Evolutionary conservation across 2,797 vertebrate species (phyloP).

Genomic region (Cercopithecus petaurista): DNA sequence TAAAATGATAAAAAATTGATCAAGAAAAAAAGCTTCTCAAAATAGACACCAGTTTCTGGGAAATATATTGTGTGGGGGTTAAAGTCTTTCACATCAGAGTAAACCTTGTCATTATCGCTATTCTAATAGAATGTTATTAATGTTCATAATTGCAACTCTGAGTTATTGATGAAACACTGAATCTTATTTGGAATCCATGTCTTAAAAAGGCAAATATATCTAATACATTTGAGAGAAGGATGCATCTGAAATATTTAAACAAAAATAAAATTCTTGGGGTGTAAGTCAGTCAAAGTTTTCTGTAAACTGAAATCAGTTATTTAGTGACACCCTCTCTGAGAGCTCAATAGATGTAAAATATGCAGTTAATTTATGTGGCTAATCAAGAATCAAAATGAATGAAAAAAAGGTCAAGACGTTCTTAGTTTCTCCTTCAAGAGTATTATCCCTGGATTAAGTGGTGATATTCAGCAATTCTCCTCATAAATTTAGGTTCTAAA

Average conservation of each 20-base stretch:
- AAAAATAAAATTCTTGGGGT: neutral
- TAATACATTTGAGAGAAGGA: neutral
- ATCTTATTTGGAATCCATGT: neutral
- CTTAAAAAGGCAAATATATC: conserved; percentile 14
- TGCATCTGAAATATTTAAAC: conserved; percentile 15
- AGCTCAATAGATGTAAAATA: neutral
- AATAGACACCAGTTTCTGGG: neutral
- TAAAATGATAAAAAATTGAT: neutral
- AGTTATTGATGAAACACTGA: conserved; percentile 12
- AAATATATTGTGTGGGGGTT: neutral
- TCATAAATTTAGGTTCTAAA: neutral
- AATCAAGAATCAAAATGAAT: conserved; percentile 21
- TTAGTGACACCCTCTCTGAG: neutral
- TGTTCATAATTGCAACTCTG: neutral
- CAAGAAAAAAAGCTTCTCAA: neutral
- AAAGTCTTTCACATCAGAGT: neutral
- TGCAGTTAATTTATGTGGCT: neutral
- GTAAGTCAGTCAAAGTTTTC: neutral
- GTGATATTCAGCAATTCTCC: neutral
- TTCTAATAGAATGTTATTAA: neutral
- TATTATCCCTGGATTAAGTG: neutral
- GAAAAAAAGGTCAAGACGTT: neutral
- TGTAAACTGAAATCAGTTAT: neutral
- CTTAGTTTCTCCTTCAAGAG: neutral
- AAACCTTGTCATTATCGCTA: neutral